Conservation (phyloP, 2,797 vertebrate species). For the Syngnathus acus region DNA sequence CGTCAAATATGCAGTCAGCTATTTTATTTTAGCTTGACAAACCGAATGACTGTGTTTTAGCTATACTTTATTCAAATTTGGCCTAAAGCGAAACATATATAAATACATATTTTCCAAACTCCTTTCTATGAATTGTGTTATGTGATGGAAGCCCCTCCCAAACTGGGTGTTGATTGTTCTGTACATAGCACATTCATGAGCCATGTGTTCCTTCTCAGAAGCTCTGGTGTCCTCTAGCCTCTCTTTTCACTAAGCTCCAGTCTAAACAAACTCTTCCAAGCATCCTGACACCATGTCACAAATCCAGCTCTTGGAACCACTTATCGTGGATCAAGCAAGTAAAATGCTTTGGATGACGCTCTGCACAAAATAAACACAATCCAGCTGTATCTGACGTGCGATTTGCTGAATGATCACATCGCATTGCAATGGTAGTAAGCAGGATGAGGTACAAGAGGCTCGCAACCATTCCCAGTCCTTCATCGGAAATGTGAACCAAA, state of each 20-base stretch:
- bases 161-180: not conserved
- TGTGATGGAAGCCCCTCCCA: not conserved
- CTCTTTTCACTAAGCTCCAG: constrained; percentile 19
- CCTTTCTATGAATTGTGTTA: too few relatives aligned
- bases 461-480: constrained; percentile 27
- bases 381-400: constrained; percentile 58
- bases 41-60: not conserved
- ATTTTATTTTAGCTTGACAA: not conserved
- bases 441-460: constrained; percentile 20
- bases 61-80: not conserved
- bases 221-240: constrained; percentile 31
- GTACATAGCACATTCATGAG: constrained; percentile 21
- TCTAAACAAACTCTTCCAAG: constrained; percentile 39
- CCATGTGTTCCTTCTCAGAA: constrained; percentile 55
- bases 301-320: constrained; percentile 48
- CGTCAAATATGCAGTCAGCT: not conserved
- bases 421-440: not conserved
- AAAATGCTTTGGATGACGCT: constrained; percentile 62
- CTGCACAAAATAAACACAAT: constrained; percentile 60
- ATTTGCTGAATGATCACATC: constrained; percentile 43
- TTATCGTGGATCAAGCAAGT: constrained; percentile 48
- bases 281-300: constrained; percentile 49
- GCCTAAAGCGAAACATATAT: not conserved
- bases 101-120: too few relatives aligned
- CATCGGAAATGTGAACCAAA: constrained; percentile 47